phyloP scores from a whole-genome alignment of 2,888 invertebrate genomes.

The Chouioia cunea region DNA sequence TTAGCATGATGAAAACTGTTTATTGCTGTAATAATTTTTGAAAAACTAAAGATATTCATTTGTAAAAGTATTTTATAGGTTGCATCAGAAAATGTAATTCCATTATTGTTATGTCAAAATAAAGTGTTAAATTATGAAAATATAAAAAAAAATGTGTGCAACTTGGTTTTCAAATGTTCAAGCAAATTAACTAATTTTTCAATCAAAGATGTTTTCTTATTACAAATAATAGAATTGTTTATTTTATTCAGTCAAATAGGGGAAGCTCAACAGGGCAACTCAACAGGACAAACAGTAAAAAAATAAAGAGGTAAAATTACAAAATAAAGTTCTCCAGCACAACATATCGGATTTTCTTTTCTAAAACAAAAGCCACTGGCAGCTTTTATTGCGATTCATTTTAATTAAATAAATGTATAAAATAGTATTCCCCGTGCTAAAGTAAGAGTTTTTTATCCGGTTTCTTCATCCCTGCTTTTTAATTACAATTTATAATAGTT shows the following conservation, averaged over 20 bases:
- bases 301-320: constrained; percentile 42
- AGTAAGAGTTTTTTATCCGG: constrained; percentile 54
- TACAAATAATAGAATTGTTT: constrained; percentile 48
- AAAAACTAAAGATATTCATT: constrained; percentile 31
- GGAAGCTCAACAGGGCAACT: constrained; percentile 48
- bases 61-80: constrained; percentile 38
- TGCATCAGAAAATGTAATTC: constrained; percentile 22
- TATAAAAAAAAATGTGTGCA: constrained; percentile 31
- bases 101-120: constrained; percentile 35
- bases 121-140: constrained; percentile 24
- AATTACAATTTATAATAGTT: constrained; percentile 58
- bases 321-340: constrained; percentile 34
- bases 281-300: constrained; percentile 43
- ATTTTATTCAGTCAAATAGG: constrained; percentile 49
- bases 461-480: constrained; percentile 44
- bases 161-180: constrained; percentile 22
- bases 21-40: constrained; percentile 30
- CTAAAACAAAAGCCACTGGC: constrained; percentile 55
- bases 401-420: constrained; percentile 64
- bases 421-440: constrained; percentile 58
- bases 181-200: constrained; percentile 45
- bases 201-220: constrained; percentile 38
- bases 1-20: constrained; percentile 7
- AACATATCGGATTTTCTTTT: constrained; percentile 36
- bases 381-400: constrained; percentile 47